Percentiles rank a stretch among this genome's conserved stretches.
These are phyloP conservation scores for Lottia scabra DNA, from an alignment of 2,888 invertebrate species.

Conservation along the genomic window DNA sequence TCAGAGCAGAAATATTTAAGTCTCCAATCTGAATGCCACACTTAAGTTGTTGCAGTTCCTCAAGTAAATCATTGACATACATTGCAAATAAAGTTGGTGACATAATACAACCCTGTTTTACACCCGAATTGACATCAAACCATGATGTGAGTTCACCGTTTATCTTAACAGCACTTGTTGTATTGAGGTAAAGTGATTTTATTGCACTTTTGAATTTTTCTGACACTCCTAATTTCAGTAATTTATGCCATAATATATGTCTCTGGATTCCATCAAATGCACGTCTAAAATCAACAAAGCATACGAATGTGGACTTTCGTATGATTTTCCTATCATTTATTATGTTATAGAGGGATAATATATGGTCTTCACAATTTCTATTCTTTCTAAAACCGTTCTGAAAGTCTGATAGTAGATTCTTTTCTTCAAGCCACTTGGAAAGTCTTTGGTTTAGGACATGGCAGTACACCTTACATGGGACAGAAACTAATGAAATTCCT, in stretches of 20 bases:
- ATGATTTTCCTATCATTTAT: neutral
- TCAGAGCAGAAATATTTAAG: conserved; percentile 2
- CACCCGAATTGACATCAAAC: conserved; percentile 9
- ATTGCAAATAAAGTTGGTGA: conserved; percentile 14
- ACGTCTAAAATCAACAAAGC: neutral
- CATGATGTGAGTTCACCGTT: conserved; percentile 10
- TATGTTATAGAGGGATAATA: neutral
- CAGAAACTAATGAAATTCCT: neutral
- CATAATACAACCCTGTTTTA: conserved; percentile 19
- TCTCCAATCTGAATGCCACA: conserved; percentile 10
- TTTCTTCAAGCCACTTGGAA: neutral
- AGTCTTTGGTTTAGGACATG: neutral
- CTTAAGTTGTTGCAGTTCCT: neutral
- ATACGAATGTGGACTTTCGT: neutral
- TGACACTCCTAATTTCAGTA: no score
- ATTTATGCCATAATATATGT: neutral
- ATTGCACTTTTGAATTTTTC: no score
- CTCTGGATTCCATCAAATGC: neutral
- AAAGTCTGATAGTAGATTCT: neutral
- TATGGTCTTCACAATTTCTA: neutral
- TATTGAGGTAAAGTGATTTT: neutral
- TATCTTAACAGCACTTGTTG: neutral
- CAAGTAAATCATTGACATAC: conserved; percentile 17
- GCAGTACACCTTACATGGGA: neutral
- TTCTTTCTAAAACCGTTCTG: neutral